Evolutionary conservation across 1,140 invertebrate species (phyloP), one percentile per base, ranked within the genome.

Genomic region (Acromyrmex echinatior): DNA sequence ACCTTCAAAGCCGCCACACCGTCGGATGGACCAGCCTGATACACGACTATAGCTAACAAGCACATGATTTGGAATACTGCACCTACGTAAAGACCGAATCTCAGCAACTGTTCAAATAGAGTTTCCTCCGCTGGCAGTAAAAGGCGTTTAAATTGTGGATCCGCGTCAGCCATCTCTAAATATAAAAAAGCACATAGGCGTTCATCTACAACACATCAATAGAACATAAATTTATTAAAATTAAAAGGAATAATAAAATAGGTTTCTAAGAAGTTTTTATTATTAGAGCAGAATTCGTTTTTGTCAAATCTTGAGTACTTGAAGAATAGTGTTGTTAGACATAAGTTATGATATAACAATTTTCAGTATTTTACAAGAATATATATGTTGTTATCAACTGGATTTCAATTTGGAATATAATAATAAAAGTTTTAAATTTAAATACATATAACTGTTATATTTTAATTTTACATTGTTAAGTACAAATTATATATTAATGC

Each of bases 31-130:
- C 93, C 94, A 68, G 92, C 92, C 86, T 95, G 94, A 91, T 94
- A 95, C 87, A 95, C 87, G 2, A 95, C 93, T 60, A 95, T 94
- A 16, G 95, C 94, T 68, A 95, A 86, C 79, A 96, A 89, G 86
- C 95, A 96, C 86, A 94, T 89, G 58, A 95, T 88, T 93, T 95
- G 95, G 70, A 95, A 96, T 16, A 94, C 90, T 77, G 95, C 95
- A n/a, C 95, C 94, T 35, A 95, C 73, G 58, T 95, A 96, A 1
- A 96, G 89, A 31, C 95, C 95, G 88, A 94, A 94, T 92, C 94
- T 93, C 62, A 96, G 87, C 51, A 96, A 91, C 86, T 93, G 87
- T 91, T 96, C 95, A 66, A 96, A 94, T 21, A 95, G 88, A 58
- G 92, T 95, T 65, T 95, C 95, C 88, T 95, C 95, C 0, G 94